Evolutionary conservation across 1,140 invertebrate species (phyloP).

Genomic region (Drosophila aff.): DNA sequence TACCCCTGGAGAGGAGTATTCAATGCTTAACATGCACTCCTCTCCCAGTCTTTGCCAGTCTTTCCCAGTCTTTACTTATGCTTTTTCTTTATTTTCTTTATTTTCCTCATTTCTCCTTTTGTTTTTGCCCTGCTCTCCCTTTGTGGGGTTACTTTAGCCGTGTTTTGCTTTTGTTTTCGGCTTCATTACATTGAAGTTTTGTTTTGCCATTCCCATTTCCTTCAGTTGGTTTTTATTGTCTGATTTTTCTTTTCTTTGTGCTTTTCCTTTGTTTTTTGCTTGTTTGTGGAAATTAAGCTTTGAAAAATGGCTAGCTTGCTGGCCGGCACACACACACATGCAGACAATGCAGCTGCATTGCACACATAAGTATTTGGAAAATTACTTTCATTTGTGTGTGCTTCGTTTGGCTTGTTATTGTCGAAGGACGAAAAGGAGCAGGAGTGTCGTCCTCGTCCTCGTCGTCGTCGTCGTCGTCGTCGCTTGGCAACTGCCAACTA

Average conservation of each 20-base stretch:
- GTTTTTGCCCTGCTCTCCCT: not conserved
- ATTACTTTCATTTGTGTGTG: slow-evolving; percentile 79
- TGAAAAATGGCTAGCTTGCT: slow-evolving; percentile 68
- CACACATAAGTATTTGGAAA: slow-evolving; percentile 75
- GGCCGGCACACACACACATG: slow-evolving; percentile 5
- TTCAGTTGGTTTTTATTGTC: slow-evolving; percentile 35
- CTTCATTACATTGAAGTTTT: slow-evolving; percentile 54
- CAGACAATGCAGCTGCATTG: slow-evolving; percentile 29
- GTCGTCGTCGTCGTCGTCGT: not conserved
- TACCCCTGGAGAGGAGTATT: slow-evolving; percentile 26
- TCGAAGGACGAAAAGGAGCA: slow-evolving; percentile 38
- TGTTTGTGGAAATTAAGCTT: slow-evolving; percentile 79
- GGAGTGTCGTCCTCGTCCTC: not conserved
- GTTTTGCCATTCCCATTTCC: slow-evolving; percentile 43
- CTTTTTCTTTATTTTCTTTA: not conserved
- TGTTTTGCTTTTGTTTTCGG: slow-evolving; percentile 54
- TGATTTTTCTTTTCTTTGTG: slow-evolving; percentile 25
- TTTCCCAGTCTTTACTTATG: not conserved
- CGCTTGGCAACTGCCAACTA: slow-evolving; percentile 5
- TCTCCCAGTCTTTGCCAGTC: not conserved
- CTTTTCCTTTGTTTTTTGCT: slow-evolving; percentile 42
- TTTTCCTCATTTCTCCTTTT: not conserved
- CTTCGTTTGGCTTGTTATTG: slow-evolving; percentile 76
- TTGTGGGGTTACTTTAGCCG: slow-evolving; percentile 25
- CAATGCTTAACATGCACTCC: slow-evolving; percentile 10